These are phyloP conservation scores for Clarias macrocephalus DNA, from an alignment of 2,113 vertebrate species.

Conservation along the genomic window DNA sequence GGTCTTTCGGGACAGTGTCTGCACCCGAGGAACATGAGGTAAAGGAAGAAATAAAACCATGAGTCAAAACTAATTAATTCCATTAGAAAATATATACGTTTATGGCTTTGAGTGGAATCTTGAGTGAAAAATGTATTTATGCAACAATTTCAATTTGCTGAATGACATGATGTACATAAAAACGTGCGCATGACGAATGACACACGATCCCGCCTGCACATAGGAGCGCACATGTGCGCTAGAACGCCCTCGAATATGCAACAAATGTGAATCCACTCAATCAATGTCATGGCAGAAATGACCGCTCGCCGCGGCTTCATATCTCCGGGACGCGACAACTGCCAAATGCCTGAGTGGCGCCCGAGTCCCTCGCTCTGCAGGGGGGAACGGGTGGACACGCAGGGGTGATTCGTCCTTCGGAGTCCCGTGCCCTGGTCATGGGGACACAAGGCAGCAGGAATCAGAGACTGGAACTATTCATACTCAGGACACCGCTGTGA, in stretches of 20 bases:
- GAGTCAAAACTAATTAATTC: too few species aligned
- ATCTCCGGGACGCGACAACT: conserved; percentile 31
- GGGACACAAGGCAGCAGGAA: conserved; percentile 39
- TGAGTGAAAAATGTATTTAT: neutral
- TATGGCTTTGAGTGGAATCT: too few species aligned
- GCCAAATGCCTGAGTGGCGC: conserved; percentile 26
- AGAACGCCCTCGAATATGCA: conserved; percentile 30
- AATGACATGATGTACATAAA: neutral
- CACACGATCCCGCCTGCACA: conserved; percentile 2
- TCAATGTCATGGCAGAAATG: conserved; percentile 27
- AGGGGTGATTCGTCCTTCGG: neutral
- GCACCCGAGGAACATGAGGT: neutral
- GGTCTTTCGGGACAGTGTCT: neutral
- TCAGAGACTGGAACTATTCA: neutral
- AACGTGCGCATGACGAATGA: neutral
- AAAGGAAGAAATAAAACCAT: neutral
- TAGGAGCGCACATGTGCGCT: neutral
- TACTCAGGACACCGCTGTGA: neutral
- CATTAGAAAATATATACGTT: too few species aligned
- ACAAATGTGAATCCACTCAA: conserved; percentile 39
- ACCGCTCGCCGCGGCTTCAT: conserved; percentile 39
- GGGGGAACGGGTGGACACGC: neutral
- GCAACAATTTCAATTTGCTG: too few species aligned
- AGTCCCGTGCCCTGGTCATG: neutral
- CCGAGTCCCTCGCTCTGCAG: neutral